A percentile compares a stretch with the other conserved stretches of the same genome.
phyloP scores from a whole-genome alignment of 2,797 vertebrate genomes.

The Falco cherrug region DNA sequence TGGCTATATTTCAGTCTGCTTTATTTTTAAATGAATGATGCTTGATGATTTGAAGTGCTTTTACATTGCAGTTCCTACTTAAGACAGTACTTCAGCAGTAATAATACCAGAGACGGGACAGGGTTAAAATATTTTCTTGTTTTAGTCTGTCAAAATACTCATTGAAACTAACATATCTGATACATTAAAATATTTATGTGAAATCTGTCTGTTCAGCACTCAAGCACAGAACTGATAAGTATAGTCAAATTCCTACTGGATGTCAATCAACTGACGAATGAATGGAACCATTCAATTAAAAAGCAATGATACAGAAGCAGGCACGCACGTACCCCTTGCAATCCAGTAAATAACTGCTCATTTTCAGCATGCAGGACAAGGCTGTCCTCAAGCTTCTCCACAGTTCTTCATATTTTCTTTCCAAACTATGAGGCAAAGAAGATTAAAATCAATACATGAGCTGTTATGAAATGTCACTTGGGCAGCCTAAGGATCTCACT shows the following conservation, averaged over 20 bases:
- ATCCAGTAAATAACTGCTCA: fast-evolving
- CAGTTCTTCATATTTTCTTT: neutral
- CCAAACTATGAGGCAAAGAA: neutral
- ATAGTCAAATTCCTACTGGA: neutral
- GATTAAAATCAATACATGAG: neutral
- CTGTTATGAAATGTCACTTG: neutral
- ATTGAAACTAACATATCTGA: neutral
- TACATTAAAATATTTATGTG: neutral
- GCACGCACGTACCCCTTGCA: neutral
- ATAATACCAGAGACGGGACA: neutral
- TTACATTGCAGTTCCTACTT: neutral
- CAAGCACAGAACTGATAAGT: neutral
- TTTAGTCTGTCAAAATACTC: constrained; percentile 1
- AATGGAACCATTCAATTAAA: neutral
- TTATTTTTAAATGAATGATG: neutral
- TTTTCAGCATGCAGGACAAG: neutral
- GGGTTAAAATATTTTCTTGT: constrained; percentile 17
- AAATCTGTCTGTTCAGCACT: constrained; percentile 9
- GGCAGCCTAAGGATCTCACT: neutral
- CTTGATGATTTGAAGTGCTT: neutral
- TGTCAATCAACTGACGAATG: neutral
- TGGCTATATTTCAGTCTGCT: neutral
- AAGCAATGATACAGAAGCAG: neutral
- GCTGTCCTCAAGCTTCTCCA: neutral
- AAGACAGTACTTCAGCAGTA: neutral